These are phyloP conservation scores for Listrodromus nycthemerus DNA, from an alignment of 2,888 invertebrate species.

Conservation along the genomic window DNA sequence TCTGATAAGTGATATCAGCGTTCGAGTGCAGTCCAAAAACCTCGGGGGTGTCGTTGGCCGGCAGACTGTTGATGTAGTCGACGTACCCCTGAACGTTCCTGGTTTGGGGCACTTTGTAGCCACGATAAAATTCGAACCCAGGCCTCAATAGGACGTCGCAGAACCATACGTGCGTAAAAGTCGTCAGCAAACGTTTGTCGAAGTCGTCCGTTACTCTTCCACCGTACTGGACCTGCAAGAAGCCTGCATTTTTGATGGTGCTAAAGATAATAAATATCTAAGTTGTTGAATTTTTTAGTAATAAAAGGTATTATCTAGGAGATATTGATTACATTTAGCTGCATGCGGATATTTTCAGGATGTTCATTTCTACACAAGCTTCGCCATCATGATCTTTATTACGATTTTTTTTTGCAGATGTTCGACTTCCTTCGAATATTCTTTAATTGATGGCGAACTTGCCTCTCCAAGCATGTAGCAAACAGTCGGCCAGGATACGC, in stretches of 20 bases:
- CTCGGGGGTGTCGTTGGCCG: conserved; percentile 95
- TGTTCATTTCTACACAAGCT: not conserved
- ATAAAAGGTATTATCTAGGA: too few species aligned
- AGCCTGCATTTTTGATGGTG: not conserved
- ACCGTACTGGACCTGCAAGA: conserved; percentile 88
- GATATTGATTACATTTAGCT: not conserved
- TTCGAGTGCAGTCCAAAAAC: conserved; percentile 98
- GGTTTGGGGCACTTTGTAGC: conserved; percentile 95
- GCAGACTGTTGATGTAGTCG: conserved; percentile 94
- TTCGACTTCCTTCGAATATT: not conserved
- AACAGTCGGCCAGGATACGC: conserved; percentile 98
- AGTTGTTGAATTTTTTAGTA: too few species aligned
- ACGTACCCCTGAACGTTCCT: conserved; percentile 92
- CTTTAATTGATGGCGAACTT: not conserved
- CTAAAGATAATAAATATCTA: too few species aligned
- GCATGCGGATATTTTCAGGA: too few species aligned
- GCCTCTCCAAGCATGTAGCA: conserved; percentile 99
- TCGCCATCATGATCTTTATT: not conserved
- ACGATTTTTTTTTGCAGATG: not conserved
- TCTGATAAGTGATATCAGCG: conserved; percentile 99
- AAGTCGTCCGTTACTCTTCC: conserved; percentile 99
- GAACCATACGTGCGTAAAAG: conserved; percentile 98
- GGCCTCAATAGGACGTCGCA: conserved; percentile 94
- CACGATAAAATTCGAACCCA: conserved; percentile 96
- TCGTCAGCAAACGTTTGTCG: conserved; percentile 96